phyloP scores from a whole-genome alignment of 35 echinoderm and acorn worm genomes.

The Apostichopus parvimensis region DNA sequence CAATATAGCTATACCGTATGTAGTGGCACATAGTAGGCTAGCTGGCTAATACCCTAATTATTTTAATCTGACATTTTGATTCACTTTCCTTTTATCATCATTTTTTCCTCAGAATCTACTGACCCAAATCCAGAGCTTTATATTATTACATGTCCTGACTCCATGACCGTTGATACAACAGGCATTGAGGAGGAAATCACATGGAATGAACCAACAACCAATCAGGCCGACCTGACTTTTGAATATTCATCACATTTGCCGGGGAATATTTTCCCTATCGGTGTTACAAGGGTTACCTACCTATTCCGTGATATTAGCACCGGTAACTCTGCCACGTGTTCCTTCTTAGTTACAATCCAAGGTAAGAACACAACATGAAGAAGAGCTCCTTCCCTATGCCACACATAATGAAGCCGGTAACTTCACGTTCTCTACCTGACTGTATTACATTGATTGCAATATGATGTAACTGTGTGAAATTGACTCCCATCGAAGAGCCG shows the following conservation, averaged over 20 bases:
- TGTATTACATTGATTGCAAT: no score
- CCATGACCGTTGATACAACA: not conserved
- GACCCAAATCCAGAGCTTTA: constrained; percentile 18
- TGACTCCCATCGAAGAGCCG: no score
- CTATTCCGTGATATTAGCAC: not conserved
- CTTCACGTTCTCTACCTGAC: no score
- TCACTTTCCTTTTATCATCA: not conserved
- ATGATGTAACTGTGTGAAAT: no score
- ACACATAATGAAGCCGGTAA: no score
- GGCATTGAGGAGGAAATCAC: not conserved
- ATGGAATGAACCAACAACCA: constrained; percentile 26
- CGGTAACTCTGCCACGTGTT: constrained; percentile 20
- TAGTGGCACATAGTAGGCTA: no score
- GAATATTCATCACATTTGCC: constrained; percentile 24
- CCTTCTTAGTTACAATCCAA: constrained; percentile 1
- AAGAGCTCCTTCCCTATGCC: no score
- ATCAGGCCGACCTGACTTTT: constrained; percentile 14
- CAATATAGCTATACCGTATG: no score
- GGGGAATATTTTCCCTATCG: not conserved
- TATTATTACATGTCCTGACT: constrained; percentile 6
- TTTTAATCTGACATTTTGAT: not conserved
- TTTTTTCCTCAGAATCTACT: not conserved
- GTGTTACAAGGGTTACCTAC: constrained; percentile 25
- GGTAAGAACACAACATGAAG: not conserved
- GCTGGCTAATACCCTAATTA: not conserved